Evolutionary conservation across 37 sponge, comb jelly and placozoan species (phyloP).

Genomic region (Cliona cf. orientalis): DNA sequence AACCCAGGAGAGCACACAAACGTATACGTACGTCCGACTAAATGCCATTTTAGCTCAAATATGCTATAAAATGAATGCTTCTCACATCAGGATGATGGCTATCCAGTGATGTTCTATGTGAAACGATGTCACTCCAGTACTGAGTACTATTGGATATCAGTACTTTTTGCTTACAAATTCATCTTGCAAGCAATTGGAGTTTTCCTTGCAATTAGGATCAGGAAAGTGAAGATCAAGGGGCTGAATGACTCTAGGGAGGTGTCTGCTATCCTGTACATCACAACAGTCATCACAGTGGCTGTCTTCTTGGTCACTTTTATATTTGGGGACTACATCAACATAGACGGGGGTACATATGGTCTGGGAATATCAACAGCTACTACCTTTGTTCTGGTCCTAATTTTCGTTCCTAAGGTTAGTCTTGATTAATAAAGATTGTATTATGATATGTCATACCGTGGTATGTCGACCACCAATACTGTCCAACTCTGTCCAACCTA

Average conservation of each 20-base stretch:
- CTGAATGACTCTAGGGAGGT: constrained; percentile 63
- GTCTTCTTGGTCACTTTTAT: constrained; percentile 12
- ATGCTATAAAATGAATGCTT: too few relatives aligned
- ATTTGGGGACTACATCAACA: constrained; percentile 35
- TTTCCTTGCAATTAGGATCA: constrained; percentile 52
- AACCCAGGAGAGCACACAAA: too few relatives aligned
- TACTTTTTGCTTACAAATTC: constrained; percentile 48
- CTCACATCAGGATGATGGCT: constrained; percentile 36
- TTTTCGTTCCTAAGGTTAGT: constrained; percentile 44
- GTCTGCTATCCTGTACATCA: constrained; percentile 47
- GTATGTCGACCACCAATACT: too few relatives aligned
- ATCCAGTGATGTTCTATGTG: constrained; percentile 11
- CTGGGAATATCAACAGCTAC: constrained; percentile 2
- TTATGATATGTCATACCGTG: too few relatives aligned
- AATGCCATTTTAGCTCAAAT: too few relatives aligned
- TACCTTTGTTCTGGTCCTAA: constrained; percentile 11
- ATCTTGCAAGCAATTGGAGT: constrained; percentile 46
- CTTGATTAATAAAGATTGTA: background rate
- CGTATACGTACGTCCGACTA: too few relatives aligned
- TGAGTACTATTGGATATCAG: constrained; percentile 6
- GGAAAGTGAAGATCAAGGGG: constrained; percentile 61
- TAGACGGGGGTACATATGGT: constrained; percentile 5
- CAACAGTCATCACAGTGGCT: constrained; percentile 30
- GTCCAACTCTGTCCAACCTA: too few relatives aligned
- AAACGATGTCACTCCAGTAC: constrained; percentile 8